These are phyloP conservation scores for Hydriomena furcata DNA, from an alignment of 2,888 invertebrate species.

Conservation along the genomic window DNA sequence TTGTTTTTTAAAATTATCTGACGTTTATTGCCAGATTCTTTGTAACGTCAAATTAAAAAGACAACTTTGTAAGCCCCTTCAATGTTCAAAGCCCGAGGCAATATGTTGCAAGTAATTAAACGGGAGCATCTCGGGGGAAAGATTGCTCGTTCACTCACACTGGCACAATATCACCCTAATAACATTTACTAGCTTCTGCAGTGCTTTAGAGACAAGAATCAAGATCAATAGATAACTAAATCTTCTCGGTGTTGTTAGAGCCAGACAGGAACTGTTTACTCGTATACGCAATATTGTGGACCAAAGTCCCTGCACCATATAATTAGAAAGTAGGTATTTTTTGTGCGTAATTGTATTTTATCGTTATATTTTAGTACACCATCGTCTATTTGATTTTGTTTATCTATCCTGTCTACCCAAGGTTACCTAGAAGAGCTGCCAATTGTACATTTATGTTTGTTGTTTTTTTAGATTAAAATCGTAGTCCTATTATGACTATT, in stretches of 20 bases:
- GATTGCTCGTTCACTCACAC: constrained; percentile 29
- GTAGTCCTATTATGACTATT: too few relatives aligned
- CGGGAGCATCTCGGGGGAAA: constrained; percentile 13
- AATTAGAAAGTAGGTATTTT: too few relatives aligned
- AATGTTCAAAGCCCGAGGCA: constrained; percentile 12
- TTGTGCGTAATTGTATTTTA: too few relatives aligned
- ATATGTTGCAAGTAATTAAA: constrained; percentile 18
- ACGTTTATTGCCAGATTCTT: not conserved
- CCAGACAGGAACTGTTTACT: too few relatives aligned
- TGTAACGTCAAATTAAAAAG: constrained; percentile 7
- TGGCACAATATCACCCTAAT: constrained; percentile 22
- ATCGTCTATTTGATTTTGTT: too few relatives aligned
- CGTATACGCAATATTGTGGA: too few relatives aligned
- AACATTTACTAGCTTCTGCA: constrained; percentile 4
- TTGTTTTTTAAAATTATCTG: not conserved
- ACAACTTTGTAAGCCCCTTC: constrained; percentile 13
- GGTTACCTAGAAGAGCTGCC: too few relatives aligned
- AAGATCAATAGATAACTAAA: not conserved
- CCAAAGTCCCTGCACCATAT: too few relatives aligned
- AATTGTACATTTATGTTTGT: too few relatives aligned
- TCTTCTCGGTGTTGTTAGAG: not conserved
- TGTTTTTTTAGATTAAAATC: too few relatives aligned
- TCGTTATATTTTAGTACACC: too few relatives aligned
- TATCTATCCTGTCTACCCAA: too few relatives aligned
- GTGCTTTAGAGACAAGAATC: not conserved